Evolutionary conservation across 1,140 invertebrate genomes (phyloP), one percentile per base, ranked within the genome.

Genomic region (Sminthurides bifidus): DNA sequence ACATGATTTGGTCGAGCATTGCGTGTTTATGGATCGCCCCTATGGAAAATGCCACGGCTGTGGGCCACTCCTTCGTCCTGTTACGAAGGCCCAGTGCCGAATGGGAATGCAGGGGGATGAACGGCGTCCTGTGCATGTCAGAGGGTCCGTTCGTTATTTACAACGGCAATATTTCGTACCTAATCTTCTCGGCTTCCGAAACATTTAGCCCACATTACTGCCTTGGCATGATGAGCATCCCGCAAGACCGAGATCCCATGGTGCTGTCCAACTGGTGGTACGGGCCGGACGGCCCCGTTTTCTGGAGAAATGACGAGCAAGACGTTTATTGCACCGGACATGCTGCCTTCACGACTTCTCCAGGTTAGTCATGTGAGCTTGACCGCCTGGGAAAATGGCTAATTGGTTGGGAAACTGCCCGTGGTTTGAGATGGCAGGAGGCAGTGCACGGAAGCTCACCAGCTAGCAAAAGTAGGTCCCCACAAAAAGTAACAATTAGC

Each of bases 221-320:
- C 30, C 14, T 53, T 1, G 59, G 54, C 40, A 46, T 60, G 26
- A 60, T 60, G 59, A 43, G 59, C 2, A 60, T 60, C 49, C 43
- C 56, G 48, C 35, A 27, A 1, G 17, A 27, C 3, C 52, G 41
- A 14, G 49, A 56, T 50, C 59, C 59, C 15, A 12, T 60, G 30
- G 37, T 46, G 10, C 43, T 19, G 19, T 3, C 21, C 1, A 52
- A 60, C 17, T 60, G 59, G 59, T 55, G 53, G 54, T 19, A 43
- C 17, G 46, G 31, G 14, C 14, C n/a, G 8, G 27, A 51, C n/a
- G 35, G 45, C 12, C 43, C 41, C 19, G 54, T 60, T 0, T 59
- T 59, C 44, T 29, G 27, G 0, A 33, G 48, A 33, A 54, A 59
- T 43, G 51, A 54, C 21, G 57, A 59, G 15, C 52, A 59, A 33